Percentiles rank a stretch among this genome's conserved stretches.
These are phyloP conservation scores for Nemurella pictetii DNA, from an alignment of 2,888 invertebrate species.

Conservation along the genomic window DNA sequence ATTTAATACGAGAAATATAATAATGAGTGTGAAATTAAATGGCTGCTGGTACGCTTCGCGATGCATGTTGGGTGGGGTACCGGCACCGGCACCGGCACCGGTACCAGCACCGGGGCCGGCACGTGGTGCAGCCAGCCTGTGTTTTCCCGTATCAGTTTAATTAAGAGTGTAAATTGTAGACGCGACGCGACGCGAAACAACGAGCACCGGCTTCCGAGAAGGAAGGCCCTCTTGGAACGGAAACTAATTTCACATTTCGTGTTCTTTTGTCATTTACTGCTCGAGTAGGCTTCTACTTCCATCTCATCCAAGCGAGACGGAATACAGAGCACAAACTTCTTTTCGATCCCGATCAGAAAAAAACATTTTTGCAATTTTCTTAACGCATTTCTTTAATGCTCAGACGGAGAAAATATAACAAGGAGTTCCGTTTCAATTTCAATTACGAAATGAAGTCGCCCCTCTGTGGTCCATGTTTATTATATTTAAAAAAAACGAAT, in stretches of 20 bases:
- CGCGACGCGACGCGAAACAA: neutral
- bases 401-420: neutral
- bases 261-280: constrained; percentile 15
- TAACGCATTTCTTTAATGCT: neutral
- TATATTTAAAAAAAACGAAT: neutral
- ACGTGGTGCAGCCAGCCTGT: neutral
- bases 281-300: neutral
- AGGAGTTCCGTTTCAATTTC: constrained; percentile 1
- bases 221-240: constrained; percentile 5
- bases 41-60: too few species aligned
- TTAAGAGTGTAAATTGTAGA: neutral
- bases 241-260: constrained; percentile 27
- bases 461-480: neutral
- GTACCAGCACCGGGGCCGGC: too few species aligned
- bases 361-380: neutral
- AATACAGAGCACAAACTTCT: constrained; percentile 10
- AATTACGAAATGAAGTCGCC: constrained; percentile 17
- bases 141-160: neutral
- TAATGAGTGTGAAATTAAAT: neutral
- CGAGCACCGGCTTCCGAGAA: neutral
- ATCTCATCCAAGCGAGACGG: neutral
- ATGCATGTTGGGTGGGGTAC: too few species aligned
- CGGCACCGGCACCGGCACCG: too few species aligned
- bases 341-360: constrained; percentile 14
- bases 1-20: neutral